Evolutionary conservation across 2,113 vertebrate species (phyloP), one percentile per base, ranked within the genome.

Genomic region (Sorex fumeus): DNA sequence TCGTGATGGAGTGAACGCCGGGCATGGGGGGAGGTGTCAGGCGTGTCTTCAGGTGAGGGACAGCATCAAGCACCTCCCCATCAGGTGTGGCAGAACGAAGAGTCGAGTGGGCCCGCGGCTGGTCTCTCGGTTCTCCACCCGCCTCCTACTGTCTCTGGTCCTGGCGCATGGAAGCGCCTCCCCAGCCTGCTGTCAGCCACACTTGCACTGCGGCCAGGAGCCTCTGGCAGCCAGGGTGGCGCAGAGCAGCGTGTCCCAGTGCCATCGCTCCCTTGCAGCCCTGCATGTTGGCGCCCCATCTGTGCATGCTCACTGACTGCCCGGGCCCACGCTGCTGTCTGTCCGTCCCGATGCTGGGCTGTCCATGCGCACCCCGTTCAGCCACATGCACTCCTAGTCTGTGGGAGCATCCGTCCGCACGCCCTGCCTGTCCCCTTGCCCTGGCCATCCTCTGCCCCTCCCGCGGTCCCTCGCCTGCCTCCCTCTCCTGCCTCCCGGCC

Each of bases 181-280:
- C 81, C 84, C 93, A 92, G 96, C 79, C 95, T 69, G 80, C 88
- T 94, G 84, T 84, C 43, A 85, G 91, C 82, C 81, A 36, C 85
- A 96, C 91, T 94, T 92, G 93, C 91, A 75, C 81, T 27, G 34
- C 40, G 60, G 96, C 93, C 95, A n/a, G 40, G 84, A 89, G 94
- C 90, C 94, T 93, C 95, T 90, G 95, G 89, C 90, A 94, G 96
- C 96, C 90, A 75, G 72, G 84, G 91, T 92, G 77, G 72, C 75
- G 82, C n/a, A 80, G 92, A 95, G 86, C 45, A 27, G 10, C 27
- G 40, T 71, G 88, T 95, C 90, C 86, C 80, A 67, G 47, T 6
- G 30, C 74, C 64, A 88, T 88, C 95, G 96, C 92, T 94, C 90
- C 76, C 85, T 90, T 94, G 67, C 93, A 96, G 95, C 71, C 90